Conservation (phyloP, 1,140 invertebrate species). For the Centruroides vittatus region DNA sequence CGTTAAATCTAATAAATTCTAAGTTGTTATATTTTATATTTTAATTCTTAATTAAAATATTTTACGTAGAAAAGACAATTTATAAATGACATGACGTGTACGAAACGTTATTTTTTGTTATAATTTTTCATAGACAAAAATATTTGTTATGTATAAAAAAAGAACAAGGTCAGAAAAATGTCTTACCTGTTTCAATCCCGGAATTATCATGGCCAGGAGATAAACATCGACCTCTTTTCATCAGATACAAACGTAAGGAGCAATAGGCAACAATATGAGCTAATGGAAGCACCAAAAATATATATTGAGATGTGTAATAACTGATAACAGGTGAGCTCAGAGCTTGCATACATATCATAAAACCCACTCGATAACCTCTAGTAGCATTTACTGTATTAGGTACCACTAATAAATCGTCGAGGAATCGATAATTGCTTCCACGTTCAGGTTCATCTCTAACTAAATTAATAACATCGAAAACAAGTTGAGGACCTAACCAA, state of each 20-base stretch:
- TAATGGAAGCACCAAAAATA: conserved; percentile 17
- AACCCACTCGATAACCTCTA: conserved; percentile 14
- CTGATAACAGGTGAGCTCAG: conserved; percentile 11
- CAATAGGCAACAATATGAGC: conserved; percentile 15
- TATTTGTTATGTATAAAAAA: no score
- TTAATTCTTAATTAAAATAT: no score
- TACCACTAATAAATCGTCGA: conserved; percentile 11
- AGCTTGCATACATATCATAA: conserved; percentile 18
- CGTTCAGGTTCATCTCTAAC: conserved; percentile 6
- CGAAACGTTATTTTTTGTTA: no score
- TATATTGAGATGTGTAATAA: conserved; percentile 18
- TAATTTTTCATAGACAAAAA: no score
- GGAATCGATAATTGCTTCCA: conserved; percentile 9
- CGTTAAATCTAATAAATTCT: no score
- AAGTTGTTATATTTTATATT: no score
- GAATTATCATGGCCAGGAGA: no score
- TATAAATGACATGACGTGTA: no score
- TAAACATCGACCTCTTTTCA: no score
- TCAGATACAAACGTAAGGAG: background rate
- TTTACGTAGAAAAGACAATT: no score
- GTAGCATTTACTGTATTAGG: conserved; percentile 5
- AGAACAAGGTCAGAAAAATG: no score
- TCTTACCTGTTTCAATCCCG: no score
- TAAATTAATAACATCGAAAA: conserved; percentile 12
- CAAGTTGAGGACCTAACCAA: conserved; percentile 16